These are phyloP conservation scores for Gambusia affinis DNA, from an alignment of 2,113 vertebrate genomes.

Conservation along the genomic window DNA sequence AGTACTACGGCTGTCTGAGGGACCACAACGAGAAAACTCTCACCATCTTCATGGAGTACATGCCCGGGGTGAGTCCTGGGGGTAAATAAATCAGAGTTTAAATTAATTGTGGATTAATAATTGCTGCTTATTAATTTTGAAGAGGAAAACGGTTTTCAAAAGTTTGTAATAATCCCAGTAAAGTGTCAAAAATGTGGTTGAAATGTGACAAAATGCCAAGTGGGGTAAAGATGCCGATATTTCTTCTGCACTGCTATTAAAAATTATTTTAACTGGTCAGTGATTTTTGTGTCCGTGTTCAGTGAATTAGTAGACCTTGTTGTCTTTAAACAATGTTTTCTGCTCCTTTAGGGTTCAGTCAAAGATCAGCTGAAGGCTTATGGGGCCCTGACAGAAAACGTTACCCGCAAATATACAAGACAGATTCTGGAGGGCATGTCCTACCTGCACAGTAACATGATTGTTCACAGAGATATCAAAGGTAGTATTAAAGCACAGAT, in stretches of 20 bases:
- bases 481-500: slow-evolving; percentile 70
- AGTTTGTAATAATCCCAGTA: not conserved
- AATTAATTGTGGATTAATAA: not conserved
- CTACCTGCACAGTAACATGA: slow-evolving; percentile 98
- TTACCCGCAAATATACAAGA: slow-evolving; percentile 93
- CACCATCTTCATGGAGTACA: slow-evolving; percentile 98
- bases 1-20: slow-evolving; percentile 92
- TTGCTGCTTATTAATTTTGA: too few species aligned
- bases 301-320: not conserved
- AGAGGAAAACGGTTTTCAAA: too few species aligned
- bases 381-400: slow-evolving; percentile 92
- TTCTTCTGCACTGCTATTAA: not conserved
- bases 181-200: not conserved
- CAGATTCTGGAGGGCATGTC: slow-evolving; percentile 97
- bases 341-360: slow-evolving; percentile 86
- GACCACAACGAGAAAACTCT: slow-evolving; percentile 92
- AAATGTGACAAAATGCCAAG: not conserved
- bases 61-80: slow-evolving; percentile 89
- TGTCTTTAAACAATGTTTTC: not conserved
- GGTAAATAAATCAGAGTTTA: not conserved
- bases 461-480: slow-evolving; percentile 97
- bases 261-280: not conserved
- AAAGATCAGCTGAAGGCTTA: slow-evolving; percentile 97
- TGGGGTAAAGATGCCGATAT: not conserved
- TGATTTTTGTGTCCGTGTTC: not conserved